Conservation (phyloP, 1,140 invertebrate genomes). For the Penaeus indicus region DNA sequence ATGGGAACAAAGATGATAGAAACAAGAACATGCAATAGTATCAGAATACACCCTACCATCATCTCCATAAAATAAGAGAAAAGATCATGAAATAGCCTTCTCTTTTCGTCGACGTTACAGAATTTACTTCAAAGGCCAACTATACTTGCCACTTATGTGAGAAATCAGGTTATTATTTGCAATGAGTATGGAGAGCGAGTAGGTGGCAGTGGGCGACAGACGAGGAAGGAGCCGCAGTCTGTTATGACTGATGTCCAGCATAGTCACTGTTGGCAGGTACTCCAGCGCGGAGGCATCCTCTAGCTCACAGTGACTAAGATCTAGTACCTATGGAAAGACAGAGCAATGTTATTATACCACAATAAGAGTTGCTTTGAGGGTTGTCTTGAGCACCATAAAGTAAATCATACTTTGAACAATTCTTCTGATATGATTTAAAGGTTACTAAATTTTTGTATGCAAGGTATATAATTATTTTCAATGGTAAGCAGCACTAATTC, state of each 20-base stretch:
- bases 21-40: neutral
- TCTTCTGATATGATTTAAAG: no score
- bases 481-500: no score
- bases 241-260: constrained; percentile 32
- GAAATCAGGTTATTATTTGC: constrained; percentile 40
- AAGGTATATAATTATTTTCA: no score
- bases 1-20: neutral
- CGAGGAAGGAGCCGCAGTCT: constrained; percentile 19
- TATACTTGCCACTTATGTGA: constrained; percentile 31
- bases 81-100: neutral
- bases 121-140: no score
- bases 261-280: constrained; percentile 18
- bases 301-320: constrained; percentile 40
- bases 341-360: no score
- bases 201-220: constrained; percentile 28
- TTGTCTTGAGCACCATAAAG: no score
- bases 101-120: neutral
- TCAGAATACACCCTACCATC: neutral
- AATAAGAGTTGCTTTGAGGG: no score
- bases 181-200: constrained; percentile 24
- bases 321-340: constrained; percentile 5
- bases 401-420: no score
- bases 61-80: neutral
- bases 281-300: constrained; percentile 37
- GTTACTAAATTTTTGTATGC: no score